These are phyloP conservation scores for Scaptomyza cyrtandrae DNA, from an alignment of 2,888 invertebrate genomes.

Conservation along the genomic window DNA sequence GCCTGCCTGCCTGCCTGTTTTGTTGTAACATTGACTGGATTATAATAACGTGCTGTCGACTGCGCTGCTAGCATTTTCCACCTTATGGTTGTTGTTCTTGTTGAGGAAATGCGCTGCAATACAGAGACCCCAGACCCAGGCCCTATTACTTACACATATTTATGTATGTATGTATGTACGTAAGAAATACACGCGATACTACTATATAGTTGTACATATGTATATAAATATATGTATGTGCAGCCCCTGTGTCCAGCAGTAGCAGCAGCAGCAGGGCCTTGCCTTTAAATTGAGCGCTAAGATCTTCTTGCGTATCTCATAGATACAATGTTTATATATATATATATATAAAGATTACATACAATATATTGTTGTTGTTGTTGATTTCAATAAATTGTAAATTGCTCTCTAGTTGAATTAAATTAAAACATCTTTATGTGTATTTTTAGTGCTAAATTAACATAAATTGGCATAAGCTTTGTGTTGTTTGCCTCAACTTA, in stretches of 20 bases:
- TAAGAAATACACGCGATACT: neutral
- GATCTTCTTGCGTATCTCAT: slow-evolving; percentile 60
- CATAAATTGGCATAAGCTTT: slow-evolving; percentile 75
- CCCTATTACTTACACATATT: slow-evolving; percentile 32
- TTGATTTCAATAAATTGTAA: slow-evolving; percentile 76
- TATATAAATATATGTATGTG: no score
- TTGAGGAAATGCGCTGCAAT: slow-evolving; percentile 66
- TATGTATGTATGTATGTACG: neutral
- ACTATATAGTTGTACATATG: slow-evolving; percentile 1
- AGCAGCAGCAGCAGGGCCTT: slow-evolving; percentile 31
- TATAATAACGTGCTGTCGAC: slow-evolving; percentile 71
- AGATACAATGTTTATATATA: slow-evolving; percentile 39
- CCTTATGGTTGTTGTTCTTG: slow-evolving; percentile 51
- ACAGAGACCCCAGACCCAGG: slow-evolving; percentile 38
- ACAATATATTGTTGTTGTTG: slow-evolving; percentile 19
- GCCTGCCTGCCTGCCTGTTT: slow-evolving; percentile 20
- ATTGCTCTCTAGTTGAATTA: slow-evolving; percentile 77
- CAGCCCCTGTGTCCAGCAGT: slow-evolving; percentile 52
- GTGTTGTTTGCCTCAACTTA: slow-evolving; percentile 25
- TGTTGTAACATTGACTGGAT: slow-evolving; percentile 65
- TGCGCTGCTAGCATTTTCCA: slow-evolving; percentile 71
- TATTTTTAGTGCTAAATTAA: slow-evolving; percentile 78
- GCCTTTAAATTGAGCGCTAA: slow-evolving; percentile 60
- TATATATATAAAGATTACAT: slow-evolving; percentile 12
- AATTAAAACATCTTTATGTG: slow-evolving; percentile 67